These are phyloP conservation scores for Alaudala cheleensis DNA, from an alignment of 2,113 vertebrate genomes.

Conservation along the genomic window DNA sequence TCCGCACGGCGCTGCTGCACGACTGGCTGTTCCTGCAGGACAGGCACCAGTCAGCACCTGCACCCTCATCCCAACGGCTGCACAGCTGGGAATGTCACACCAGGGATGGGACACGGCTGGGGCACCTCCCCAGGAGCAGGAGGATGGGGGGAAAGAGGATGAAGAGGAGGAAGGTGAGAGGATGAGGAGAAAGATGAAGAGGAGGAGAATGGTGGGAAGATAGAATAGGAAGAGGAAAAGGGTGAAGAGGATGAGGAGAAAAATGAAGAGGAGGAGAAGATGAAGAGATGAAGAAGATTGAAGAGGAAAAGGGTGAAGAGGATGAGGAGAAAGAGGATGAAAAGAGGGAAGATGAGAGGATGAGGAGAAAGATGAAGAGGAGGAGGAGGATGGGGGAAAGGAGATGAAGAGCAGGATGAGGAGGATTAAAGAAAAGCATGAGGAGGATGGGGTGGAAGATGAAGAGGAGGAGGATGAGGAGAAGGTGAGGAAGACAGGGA, in stretches of 20 bases:
- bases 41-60: fast-evolving
- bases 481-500: no score
- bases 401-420: no score
- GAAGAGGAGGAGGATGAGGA: no score
- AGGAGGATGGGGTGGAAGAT: no score
- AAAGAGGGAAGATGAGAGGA: no score
- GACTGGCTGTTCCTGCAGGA: slow-evolving; percentile 90
- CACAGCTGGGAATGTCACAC: fast-evolving
- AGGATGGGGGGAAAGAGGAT: neutral
- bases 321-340: neutral
- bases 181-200: no score
- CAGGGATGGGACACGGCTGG: fast-evolving
- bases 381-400: no score
- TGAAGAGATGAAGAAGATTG: no score
- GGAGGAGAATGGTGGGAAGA: no score
- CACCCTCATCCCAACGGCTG: fast-evolving
- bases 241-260: neutral
- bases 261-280: neutral
- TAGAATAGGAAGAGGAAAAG: no score
- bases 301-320: neutral
- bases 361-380: no score
- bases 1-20: slow-evolving; percentile 89
- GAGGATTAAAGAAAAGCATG: neutral
- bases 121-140: neutral
- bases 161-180: no score